Conservation (phyloP, 2,888 invertebrate genomes). For the Pseudanteris insignis region DNA sequence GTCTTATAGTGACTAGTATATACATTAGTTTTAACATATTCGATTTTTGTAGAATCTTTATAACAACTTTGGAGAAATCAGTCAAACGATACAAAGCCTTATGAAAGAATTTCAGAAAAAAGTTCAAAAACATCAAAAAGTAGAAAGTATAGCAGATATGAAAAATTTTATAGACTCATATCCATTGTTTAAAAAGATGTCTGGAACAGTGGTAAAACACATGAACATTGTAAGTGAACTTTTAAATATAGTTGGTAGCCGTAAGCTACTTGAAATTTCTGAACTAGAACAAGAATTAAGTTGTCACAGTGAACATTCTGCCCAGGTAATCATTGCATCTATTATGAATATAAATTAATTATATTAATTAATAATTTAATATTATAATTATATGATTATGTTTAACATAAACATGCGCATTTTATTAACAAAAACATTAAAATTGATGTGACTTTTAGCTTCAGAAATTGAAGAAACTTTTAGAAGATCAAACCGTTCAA, state of each 20-base stretch:
- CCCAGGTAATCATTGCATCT: conserved; percentile 69
- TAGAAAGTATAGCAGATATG: conserved; percentile 99
- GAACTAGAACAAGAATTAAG: conserved; percentile 94
- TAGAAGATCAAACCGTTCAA: conserved; percentile 78
- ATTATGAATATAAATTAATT: not conserved
- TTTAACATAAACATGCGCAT: too few species aligned
- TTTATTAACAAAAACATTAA: too few species aligned
- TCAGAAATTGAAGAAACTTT: conserved; percentile 75
- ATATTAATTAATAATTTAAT: not conserved
- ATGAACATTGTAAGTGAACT: conserved; percentile 96
- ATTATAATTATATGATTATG: too few species aligned
- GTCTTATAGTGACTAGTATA: too few species aligned
- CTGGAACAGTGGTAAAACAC: conserved; percentile 96
- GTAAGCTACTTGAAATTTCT: conserved; percentile 87
- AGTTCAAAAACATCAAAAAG: conserved; percentile 94
- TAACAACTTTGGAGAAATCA: conserved; percentile 98
- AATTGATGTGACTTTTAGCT: conserved; percentile 53
- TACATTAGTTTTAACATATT: too few species aligned
- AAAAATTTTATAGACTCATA: conserved; percentile 98
- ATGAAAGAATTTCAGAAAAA: conserved; percentile 98
- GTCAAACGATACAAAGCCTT: conserved; percentile 92
- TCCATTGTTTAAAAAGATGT: conserved; percentile 97
- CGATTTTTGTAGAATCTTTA: conserved; percentile 79
- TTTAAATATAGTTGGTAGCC: conserved; percentile 81
- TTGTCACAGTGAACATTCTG: conserved; percentile 84